Conservation (phyloP, 2,888 invertebrate species). For the Cryptops parisi region DNA sequence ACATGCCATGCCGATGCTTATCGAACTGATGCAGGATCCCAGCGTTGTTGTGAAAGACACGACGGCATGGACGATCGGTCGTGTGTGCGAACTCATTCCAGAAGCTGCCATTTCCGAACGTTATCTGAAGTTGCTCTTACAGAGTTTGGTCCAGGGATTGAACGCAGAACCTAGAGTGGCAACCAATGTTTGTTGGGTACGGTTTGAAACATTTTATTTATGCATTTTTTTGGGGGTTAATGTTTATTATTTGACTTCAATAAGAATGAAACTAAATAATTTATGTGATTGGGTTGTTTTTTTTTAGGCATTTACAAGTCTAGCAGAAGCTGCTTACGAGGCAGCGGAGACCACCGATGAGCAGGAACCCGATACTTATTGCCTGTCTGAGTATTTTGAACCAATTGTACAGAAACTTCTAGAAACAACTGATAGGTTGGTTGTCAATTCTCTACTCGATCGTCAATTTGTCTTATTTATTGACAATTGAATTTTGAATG, state of each 20-base stretch:
- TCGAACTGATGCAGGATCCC: slow-evolving; percentile 83
- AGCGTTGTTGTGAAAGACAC: slow-evolving; percentile 94
- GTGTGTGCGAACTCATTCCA: slow-evolving; percentile 93
- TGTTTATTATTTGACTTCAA: background rate
- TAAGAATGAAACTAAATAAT: background rate
- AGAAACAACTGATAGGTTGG: slow-evolving; percentile 72
- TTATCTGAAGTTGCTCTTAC: slow-evolving; percentile 49
- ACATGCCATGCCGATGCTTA: slow-evolving; percentile 90
- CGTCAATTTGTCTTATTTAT: slow-evolving; percentile 7
- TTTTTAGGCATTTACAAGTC: slow-evolving; percentile 63
- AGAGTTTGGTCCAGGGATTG: slow-evolving; percentile 48
- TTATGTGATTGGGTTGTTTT: background rate
- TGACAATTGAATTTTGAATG: background rate
- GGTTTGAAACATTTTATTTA: slow-evolving; percentile 9
- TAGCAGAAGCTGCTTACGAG: slow-evolving; percentile 94
- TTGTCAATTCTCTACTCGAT: background rate
- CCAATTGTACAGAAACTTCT: slow-evolving; percentile 79
- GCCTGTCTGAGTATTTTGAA: slow-evolving; percentile 85
- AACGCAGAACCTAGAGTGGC: slow-evolving; percentile 92
- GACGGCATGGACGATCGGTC: slow-evolving; percentile 94
- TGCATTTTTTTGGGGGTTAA: background rate
- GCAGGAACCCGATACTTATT: slow-evolving; percentile 72
- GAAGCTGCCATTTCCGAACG: slow-evolving; percentile 82
- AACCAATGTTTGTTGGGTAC: slow-evolving; percentile 94
- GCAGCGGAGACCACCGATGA: slow-evolving; percentile 38